These are phyloP conservation scores for Montipora efflorescens DNA, from an alignment of 64 coral and sea anemone genomes.

Conservation along the genomic window DNA sequence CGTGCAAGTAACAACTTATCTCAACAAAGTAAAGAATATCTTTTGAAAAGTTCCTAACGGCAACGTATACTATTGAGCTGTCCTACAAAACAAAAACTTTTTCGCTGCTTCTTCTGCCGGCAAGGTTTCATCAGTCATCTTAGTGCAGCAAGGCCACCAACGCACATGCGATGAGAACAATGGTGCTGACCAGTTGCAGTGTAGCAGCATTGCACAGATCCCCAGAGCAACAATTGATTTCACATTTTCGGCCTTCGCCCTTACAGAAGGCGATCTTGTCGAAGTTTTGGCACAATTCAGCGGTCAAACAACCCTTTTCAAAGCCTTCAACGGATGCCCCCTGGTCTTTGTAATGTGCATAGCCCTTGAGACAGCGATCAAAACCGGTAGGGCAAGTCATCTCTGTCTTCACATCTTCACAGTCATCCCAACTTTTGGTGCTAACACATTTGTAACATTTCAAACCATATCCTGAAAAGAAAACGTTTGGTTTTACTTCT, in stretches of 20 bases:
- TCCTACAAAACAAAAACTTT: too few relatives aligned
- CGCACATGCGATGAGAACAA: background rate
- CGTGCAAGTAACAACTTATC: too few relatives aligned
- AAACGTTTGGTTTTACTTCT: background rate
- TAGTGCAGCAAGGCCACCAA: background rate
- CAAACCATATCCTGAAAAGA: background rate
- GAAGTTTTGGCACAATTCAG: background rate
- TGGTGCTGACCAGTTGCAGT: background rate
- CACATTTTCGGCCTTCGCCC: background rate
- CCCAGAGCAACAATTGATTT: background rate
- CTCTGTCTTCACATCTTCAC: background rate
- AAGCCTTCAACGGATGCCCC: background rate
- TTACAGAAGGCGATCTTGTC: background rate
- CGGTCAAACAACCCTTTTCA: background rate
- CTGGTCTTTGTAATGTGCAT: background rate
- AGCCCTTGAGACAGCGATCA: background rate
- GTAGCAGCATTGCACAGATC: slow-evolving; percentile 8
- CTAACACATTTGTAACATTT: background rate
- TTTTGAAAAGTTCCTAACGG: too few relatives aligned
- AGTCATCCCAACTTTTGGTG: slow-evolving; percentile 10
- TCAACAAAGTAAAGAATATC: too few relatives aligned
- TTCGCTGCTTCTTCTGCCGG: too few relatives aligned
- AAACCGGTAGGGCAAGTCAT: background rate
- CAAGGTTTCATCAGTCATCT: background rate
- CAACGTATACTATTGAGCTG: too few relatives aligned